phyloP scores from a whole-genome alignment of 2,888 invertebrate species.

The Campopleginae sp. region DNA sequence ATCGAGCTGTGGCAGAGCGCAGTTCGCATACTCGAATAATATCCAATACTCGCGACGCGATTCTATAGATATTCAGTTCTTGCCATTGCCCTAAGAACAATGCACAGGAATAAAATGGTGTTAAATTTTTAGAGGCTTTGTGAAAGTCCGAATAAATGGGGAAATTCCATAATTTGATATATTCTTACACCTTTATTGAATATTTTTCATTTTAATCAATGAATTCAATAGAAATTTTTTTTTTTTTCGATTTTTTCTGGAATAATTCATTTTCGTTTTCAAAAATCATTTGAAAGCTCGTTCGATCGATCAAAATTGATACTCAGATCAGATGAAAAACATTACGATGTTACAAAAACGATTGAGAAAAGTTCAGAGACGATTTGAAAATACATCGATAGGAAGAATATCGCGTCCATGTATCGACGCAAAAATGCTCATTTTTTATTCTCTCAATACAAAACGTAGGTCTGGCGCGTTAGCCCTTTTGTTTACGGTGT shows the following conservation, averaged over 20 bases:
- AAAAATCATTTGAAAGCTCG: too few relatives aligned
- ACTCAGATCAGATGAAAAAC: too few relatives aligned
- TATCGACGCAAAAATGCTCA: not conserved
- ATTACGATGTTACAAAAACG: too few relatives aligned
- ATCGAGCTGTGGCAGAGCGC: conserved; percentile 66
- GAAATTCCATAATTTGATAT: not conserved
- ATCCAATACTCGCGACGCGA: conserved; percentile 65
- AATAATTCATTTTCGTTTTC: too few relatives aligned
- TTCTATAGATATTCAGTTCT: conserved; percentile 74
- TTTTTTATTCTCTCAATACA: conserved; percentile 26
- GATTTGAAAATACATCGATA: not conserved
- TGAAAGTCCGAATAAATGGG: not conserved
- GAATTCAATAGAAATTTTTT: too few relatives aligned
- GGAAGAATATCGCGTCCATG: not conserved
- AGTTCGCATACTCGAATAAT: conserved; percentile 70
- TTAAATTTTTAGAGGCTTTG: not conserved
- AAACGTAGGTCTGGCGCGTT: conserved; percentile 57
- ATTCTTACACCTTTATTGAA: too few relatives aligned
- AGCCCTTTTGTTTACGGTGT: conserved; percentile 61
- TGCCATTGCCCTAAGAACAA: conserved; percentile 68
- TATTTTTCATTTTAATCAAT: too few relatives aligned
- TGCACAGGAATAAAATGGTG: conserved; percentile 10
- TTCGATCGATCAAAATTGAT: too few relatives aligned
- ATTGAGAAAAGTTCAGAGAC: too few relatives aligned
- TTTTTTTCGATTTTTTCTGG: too few relatives aligned